Evolutionary conservation across 2,797 vertebrate genomes (phyloP).

Genomic region (Phalloptychus januarius): DNA sequence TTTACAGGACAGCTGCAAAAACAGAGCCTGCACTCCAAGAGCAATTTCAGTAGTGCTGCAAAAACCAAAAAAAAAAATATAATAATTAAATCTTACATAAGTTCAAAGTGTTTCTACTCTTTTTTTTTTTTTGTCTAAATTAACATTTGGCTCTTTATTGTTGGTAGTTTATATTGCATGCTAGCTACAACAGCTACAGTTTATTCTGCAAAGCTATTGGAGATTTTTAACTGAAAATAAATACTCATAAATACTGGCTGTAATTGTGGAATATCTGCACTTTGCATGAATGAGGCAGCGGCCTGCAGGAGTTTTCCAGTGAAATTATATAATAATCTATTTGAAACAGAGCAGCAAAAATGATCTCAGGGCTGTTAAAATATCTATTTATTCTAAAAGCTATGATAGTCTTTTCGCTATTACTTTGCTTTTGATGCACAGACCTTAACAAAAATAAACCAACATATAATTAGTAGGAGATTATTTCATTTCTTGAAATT

Average conservation of each 20-base stretch:
- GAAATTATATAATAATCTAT: background rate
- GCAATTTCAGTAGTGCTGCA: conserved; percentile 21
- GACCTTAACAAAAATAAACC: background rate
- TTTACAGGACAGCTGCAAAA: conserved; percentile 56
- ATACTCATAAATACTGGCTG: background rate
- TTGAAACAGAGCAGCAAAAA: background rate
- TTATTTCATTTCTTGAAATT: background rate
- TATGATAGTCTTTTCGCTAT: background rate
- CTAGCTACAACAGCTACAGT: background rate
- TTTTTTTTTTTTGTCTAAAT: too few relatives aligned
- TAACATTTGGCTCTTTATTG: background rate
- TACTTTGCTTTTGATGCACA: background rate
- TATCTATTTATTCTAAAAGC: background rate
- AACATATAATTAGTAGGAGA: background rate
- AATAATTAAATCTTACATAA: conserved; percentile 14
- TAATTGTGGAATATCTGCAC: background rate
- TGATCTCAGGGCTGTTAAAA: background rate
- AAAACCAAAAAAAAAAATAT: conserved; percentile 1
- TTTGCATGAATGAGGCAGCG: background rate
- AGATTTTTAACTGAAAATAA: background rate
- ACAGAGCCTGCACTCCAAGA: conserved; percentile 40
- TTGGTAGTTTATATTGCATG: background rate
- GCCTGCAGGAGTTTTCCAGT: background rate
- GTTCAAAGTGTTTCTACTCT: conserved; percentile 18
- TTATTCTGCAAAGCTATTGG: background rate